Evolutionary conservation across 2,113 vertebrate genomes (phyloP).

Genomic region (Tylochromis polylepis): DNA sequence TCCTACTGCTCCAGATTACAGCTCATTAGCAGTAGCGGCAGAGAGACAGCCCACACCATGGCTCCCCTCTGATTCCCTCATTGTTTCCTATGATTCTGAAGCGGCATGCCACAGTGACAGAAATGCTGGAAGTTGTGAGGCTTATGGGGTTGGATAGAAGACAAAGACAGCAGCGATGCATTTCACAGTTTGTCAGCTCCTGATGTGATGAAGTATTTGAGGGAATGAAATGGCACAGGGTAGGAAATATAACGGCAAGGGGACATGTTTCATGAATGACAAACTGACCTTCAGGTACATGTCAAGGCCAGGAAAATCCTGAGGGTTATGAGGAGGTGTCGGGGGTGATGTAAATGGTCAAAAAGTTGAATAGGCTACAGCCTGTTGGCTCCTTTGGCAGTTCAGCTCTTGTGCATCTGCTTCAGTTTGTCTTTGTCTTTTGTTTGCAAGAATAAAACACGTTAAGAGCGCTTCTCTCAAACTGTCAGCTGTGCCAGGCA

Average conservation of each 20-base stretch:
- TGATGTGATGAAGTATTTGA: not conserved
- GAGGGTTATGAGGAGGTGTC: not conserved
- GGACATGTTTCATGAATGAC: not conserved
- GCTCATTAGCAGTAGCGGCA: slow-evolving; percentile 64
- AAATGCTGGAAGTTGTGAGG: slow-evolving; percentile 38
- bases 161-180: slow-evolving; percentile 21
- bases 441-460: slow-evolving; percentile 46
- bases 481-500: slow-evolving; percentile 65
- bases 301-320: not conserved
- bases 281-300: not conserved
- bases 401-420: slow-evolving; percentile 32
- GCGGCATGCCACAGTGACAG: slow-evolving; percentile 8
- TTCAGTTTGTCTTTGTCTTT: slow-evolving; percentile 43
- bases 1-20: slow-evolving; percentile 68
- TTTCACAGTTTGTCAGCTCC: slow-evolving; percentile 67
- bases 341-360: not conserved
- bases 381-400: slow-evolving; percentile 2
- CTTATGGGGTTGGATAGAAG: slow-evolving; percentile 8
- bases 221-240: not conserved
- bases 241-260: not conserved
- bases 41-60: slow-evolving; percentile 47
- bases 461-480: slow-evolving; percentile 34
- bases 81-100: slow-evolving; percentile 43
- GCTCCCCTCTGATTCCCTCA: slow-evolving; percentile 49
- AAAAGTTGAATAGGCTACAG: not conserved